Percentiles rank a stretch among this genome's conserved stretches.
Conservation (phyloP, 1,140 invertebrate species). For the Hyles vespertilio region DNA sequence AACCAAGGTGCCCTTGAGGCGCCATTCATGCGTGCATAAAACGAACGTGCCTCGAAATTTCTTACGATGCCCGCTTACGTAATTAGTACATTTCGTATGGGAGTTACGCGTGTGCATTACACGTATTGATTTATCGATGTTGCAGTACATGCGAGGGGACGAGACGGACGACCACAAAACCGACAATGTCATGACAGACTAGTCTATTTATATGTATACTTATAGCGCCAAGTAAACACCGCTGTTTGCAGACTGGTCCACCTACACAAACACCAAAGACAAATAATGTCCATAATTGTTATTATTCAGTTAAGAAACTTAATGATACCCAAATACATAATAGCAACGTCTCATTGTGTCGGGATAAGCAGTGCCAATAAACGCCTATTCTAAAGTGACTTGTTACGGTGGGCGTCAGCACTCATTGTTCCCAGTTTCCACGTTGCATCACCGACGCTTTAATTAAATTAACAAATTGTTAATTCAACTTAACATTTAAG, state of each 20-base stretch:
- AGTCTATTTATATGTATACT: no score
- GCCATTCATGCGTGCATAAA: constrained; percentile 30
- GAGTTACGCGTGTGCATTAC: constrained; percentile 26
- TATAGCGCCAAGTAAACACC: no score
- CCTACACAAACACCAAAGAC: no score
- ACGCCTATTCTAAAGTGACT: constrained; percentile 21
- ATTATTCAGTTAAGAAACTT: no score
- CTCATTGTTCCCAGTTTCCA: constrained; percentile 6
- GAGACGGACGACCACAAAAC: no score
- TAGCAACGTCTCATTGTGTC: no score
- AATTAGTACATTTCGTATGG: constrained; percentile 30
- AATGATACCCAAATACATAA: no score
- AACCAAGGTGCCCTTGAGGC: constrained; percentile 51
- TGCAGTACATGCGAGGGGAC: no score
- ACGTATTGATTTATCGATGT: constrained; percentile 30
- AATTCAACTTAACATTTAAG: constrained; percentile 36
- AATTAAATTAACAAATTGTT: constrained; percentile 38
- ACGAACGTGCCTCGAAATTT: constrained; percentile 46
- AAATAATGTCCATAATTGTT: no score
- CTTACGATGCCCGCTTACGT: constrained; percentile 31
- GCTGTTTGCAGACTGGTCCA: no score
- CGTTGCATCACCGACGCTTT: constrained; percentile 31
- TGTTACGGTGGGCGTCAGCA: background rate
- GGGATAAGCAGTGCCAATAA: no score
- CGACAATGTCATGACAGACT: no score